Evolutionary conservation across 2,113 vertebrate genomes (phyloP).

Genomic region (Gadus chalcogrammus): DNA sequence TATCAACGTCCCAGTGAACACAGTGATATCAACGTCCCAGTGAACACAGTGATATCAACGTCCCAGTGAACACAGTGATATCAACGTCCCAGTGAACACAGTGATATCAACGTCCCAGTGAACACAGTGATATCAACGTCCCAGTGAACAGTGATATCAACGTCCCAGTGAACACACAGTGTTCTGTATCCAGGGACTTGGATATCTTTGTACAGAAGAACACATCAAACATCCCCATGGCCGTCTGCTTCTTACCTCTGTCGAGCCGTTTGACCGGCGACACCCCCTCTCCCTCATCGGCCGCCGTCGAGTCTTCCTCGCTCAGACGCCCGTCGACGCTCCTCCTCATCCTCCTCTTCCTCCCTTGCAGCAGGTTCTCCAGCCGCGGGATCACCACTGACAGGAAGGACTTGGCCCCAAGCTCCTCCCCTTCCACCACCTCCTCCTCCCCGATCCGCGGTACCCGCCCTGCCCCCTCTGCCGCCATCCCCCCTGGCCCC

Average conservation of each 20-base stretch:
- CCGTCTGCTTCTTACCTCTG: conserved; percentile 73
- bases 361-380: conserved; percentile 94
- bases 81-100: too few relatives aligned
- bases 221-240: too few relatives aligned
- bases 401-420: conserved; percentile 96
- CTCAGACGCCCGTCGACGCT: conserved; percentile 74
- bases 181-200: too few relatives aligned
- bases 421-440: conserved; percentile 81
- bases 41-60: too few relatives aligned
- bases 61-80: too few relatives aligned
- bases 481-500: neutral
- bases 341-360: conserved; percentile 90
- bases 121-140: too few relatives aligned
- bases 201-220: too few relatives aligned
- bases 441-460: conserved; percentile 62
- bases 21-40: too few relatives aligned
- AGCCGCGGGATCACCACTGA: conserved; percentile 97
- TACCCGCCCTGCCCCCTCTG: neutral
- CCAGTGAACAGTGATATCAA: too few relatives aligned
- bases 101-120: too few relatives aligned
- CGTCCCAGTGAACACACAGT: too few relatives aligned
- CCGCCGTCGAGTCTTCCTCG: conserved; percentile 74
- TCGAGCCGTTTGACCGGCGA: conserved; percentile 86
- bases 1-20: too few relatives aligned
- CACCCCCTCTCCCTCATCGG: conserved; percentile 76